These are phyloP conservation scores for Danio choprae DNA, from an alignment of 2,797 vertebrate species.

Conservation along the genomic window DNA sequence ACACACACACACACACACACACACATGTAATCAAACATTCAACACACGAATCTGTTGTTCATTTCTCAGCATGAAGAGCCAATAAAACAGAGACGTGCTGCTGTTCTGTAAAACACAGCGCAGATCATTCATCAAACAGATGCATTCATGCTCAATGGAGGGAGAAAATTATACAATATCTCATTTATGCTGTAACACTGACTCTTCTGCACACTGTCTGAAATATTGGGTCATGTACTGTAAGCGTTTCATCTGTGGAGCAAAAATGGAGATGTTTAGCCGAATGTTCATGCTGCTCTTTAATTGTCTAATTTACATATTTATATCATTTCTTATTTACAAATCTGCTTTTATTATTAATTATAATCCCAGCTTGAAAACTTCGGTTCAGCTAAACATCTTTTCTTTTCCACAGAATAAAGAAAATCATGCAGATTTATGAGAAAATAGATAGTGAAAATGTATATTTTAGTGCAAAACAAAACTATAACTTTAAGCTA, in stretches of 20 bases:
- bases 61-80: constrained; percentile 25
- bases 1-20: no score
- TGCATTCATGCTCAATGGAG: background rate
- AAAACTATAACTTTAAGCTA: no score
- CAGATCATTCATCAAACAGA: background rate
- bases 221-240: background rate
- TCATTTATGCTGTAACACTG: background rate
- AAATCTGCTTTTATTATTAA: background rate
- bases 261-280: background rate
- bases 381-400: background rate
- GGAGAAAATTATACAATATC: background rate
- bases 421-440: background rate
- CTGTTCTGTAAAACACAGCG: background rate
- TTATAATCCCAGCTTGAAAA: background rate
- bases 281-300: background rate
- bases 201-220: background rate
- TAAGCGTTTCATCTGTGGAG: background rate
- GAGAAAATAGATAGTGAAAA: background rate
- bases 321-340: no score
- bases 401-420: background rate
- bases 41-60: background rate
- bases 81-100: constrained; percentile 13
- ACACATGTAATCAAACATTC: constrained; percentile 6
- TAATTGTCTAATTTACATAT: no score
- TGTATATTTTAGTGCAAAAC: no score